Conservation (phyloP, 92 coral and sea anemone genomes). For the Phenganax subtilis region DNA sequence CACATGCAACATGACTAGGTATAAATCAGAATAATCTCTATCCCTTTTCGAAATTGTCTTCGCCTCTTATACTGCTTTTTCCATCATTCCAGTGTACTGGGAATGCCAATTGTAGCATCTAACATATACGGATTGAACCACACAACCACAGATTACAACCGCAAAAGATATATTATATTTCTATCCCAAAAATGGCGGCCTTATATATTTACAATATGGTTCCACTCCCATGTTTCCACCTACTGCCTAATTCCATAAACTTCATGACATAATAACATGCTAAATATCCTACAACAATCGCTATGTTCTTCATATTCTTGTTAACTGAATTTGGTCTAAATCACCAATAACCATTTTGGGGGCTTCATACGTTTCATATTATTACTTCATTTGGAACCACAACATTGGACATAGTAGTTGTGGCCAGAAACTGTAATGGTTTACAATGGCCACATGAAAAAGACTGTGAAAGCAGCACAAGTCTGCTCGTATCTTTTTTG, state of each 20-base stretch:
- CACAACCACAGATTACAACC: no score
- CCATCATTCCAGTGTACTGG: background rate
- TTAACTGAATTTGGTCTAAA: background rate
- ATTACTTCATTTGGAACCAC: background rate
- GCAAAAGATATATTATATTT: no score
- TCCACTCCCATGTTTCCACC: no score
- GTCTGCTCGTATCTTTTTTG: no score
- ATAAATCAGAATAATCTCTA: no score
- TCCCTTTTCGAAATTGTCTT: background rate
- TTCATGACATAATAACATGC: no score
- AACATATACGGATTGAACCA: no score
- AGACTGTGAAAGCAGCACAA: background rate
- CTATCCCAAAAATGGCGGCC: no score
- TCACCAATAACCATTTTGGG: background rate
- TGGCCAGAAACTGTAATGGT: background rate
- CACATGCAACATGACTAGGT: no score
- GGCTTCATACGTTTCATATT: background rate
- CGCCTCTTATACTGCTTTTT: background rate
- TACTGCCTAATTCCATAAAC: no score
- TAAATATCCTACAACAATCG: no score
- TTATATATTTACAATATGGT: no score
- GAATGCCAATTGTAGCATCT: background rate
- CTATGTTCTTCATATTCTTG: background rate
- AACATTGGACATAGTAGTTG: background rate
- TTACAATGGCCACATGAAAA: background rate